These are phyloP conservation scores for Mola mola DNA, from an alignment of 2,113 vertebrate species.

Conservation along the genomic window DNA sequence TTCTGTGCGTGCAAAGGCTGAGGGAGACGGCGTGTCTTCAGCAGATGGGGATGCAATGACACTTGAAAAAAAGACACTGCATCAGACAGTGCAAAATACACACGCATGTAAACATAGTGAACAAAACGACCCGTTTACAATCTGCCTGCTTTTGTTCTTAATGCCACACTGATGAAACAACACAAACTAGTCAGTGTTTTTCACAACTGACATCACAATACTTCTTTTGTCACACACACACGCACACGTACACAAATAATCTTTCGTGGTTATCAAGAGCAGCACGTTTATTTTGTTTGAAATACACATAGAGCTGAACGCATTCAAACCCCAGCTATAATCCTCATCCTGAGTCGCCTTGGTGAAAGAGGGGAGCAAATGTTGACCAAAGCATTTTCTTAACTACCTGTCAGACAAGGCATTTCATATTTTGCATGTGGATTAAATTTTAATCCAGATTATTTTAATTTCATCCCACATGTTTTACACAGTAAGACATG, in stretches of 20 bases:
- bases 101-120: slow-evolving; percentile 30
- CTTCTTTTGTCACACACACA: slow-evolving; percentile 8
- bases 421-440: not conserved
- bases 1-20: slow-evolving; percentile 4
- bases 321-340: slow-evolving; percentile 1
- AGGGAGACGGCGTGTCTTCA: slow-evolving; percentile 50
- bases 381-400: too few species aligned
- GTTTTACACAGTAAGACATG: not conserved
- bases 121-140: slow-evolving; percentile 66
- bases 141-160: slow-evolving; percentile 70
- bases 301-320: not conserved
- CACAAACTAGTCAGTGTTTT: slow-evolving; percentile 55
- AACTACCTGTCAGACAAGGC: not conserved
- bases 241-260: slow-evolving; percentile 11
- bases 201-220: slow-evolving; percentile 58
- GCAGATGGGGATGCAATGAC: slow-evolving; percentile 66
- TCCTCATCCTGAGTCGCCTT: not conserved
- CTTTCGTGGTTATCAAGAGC: too few species aligned
- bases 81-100: slow-evolving; percentile 44
- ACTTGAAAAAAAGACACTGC: slow-evolving; percentile 59
- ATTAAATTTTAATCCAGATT: slow-evolving; percentile 25
- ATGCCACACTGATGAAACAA: slow-evolving; percentile 55
- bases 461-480: slow-evolving; percentile 3
- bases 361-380: slow-evolving; percentile 2
- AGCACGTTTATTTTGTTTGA: too few species aligned